Percentiles rank a stretch among this genome's conserved stretches.
phyloP scores from a whole-genome alignment of 2,797 vertebrate species.

The Microchirus variegatus region DNA sequence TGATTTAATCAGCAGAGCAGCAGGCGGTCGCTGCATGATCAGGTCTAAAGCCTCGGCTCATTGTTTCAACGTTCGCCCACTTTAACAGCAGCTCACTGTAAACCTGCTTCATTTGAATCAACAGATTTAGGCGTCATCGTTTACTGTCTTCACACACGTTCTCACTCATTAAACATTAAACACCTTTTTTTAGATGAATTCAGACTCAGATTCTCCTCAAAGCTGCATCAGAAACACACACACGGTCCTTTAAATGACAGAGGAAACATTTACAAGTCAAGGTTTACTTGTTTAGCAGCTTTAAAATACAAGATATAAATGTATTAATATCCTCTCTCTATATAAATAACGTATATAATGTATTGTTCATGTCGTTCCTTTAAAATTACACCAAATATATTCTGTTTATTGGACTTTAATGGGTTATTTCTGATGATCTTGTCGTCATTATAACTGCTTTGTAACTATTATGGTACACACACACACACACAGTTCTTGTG shows the following conservation, averaged over 20 bases:
- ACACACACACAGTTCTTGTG: too few species aligned
- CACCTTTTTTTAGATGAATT: conserved; percentile 29
- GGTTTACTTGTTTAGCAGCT: too few species aligned
- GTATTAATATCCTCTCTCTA: too few species aligned
- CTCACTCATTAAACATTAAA: neutral
- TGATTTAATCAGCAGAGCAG: conserved; percentile 61
- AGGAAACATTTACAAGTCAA: too few species aligned
- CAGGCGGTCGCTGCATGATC: conserved; percentile 25
- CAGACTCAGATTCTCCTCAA: conserved; percentile 43
- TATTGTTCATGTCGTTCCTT: too few species aligned
- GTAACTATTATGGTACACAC: too few species aligned
- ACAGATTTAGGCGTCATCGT: conserved; percentile 39
- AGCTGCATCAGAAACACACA: conserved; percentile 14
- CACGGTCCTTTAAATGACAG: conserved; percentile 7
- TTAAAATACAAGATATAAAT: too few species aligned
- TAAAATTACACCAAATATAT: too few species aligned
- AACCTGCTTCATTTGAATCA: conserved; percentile 53
- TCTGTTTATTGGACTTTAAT: too few species aligned
- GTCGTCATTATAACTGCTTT: too few species aligned
- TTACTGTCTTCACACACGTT: conserved; percentile 1
- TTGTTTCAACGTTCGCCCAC: conserved; percentile 21
- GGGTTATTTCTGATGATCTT: too few species aligned
- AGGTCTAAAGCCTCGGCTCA: conserved; percentile 8
- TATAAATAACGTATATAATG: too few species aligned
- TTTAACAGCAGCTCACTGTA: conserved; percentile 66